Conservation (phyloP, 1,140 invertebrate genomes). For the Bombyx mandarina region DNA sequence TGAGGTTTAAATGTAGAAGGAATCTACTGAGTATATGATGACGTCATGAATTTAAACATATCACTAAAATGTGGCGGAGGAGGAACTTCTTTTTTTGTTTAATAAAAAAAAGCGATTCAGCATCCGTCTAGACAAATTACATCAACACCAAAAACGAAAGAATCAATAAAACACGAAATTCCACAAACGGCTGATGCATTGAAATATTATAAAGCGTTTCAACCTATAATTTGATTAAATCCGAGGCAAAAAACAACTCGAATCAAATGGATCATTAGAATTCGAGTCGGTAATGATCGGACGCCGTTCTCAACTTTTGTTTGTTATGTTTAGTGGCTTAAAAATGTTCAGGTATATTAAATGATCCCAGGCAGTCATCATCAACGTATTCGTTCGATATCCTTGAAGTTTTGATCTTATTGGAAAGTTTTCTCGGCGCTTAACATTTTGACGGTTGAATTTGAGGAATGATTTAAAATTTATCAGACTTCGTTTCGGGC, state of each 20-base stretch:
- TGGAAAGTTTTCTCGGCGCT: no score
- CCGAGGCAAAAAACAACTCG: constrained; percentile 51
- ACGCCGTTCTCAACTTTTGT: constrained; percentile 44
- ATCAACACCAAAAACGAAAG: constrained; percentile 42
- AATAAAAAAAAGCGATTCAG: neutral
- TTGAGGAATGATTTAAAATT: no score
- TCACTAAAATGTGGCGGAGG: no score
- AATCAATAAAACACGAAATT: constrained; percentile 61
- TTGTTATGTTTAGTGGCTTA: constrained; percentile 49
- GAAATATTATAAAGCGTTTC: constrained; percentile 66
- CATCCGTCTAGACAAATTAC: constrained; percentile 59
- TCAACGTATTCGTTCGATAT: neutral
- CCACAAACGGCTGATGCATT: constrained; percentile 61
- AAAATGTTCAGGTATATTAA: constrained; percentile 42
- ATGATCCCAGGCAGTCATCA: constrained; percentile 14
- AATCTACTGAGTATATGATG: no score
- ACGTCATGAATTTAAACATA: no score
- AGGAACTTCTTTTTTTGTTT: neutral
- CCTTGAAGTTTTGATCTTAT: no score
- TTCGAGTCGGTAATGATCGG: constrained; percentile 63
- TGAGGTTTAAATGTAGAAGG: no score
- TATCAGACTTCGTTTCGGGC: no score
- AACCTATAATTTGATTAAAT: constrained; percentile 71
- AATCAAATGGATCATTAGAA: constrained; percentile 64
- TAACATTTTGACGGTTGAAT: no score